phyloP scores from a whole-genome alignment of 2,888 invertebrate genomes.

The Chymomyza amoena region DNA sequence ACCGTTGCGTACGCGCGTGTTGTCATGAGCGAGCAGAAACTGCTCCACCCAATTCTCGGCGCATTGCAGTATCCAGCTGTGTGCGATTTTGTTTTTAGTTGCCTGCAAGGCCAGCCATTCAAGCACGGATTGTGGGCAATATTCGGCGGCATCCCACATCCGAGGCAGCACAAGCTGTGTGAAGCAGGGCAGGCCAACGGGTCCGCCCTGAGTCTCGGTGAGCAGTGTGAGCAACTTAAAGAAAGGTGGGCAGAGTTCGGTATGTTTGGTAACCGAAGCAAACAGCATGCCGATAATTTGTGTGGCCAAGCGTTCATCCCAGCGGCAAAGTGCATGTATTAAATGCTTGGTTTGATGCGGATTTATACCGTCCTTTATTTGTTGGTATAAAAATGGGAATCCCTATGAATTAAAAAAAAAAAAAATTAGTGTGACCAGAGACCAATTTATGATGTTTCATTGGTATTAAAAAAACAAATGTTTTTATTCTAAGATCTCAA shows the following conservation, averaged over 20 bases:
- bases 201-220: conserved; percentile 88
- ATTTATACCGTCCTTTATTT: conserved; percentile 95
- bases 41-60: conserved; percentile 95
- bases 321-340: conserved; percentile 93
- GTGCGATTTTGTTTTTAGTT: conserved; percentile 92
- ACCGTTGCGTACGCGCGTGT: conserved; percentile 91
- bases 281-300: conserved; percentile 94
- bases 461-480: conserved; percentile 21
- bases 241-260: conserved; percentile 93
- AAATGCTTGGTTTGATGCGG: conserved; percentile 94
- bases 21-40: conserved; percentile 90
- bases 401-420: conserved; percentile 81
- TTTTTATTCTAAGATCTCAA: conserved; percentile 50
- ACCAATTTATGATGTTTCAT: conserved; percentile 15
- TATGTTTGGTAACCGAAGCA: conserved; percentile 92
- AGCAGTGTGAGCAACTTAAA: conserved; percentile 93
- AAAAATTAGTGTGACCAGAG: neutral
- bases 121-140: conserved; percentile 93
- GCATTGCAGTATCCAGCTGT: conserved; percentile 94
- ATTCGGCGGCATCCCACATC: conserved; percentile 94
- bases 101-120: conserved; percentile 94
- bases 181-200: conserved; percentile 90
- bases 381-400: conserved; percentile 95
- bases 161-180: conserved; percentile 92
- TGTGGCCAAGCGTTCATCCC: conserved; percentile 93